Base-by-base conservation (phyloP, 2,888 invertebrate genomes). In the Caenorhabditis afra region DNA sequence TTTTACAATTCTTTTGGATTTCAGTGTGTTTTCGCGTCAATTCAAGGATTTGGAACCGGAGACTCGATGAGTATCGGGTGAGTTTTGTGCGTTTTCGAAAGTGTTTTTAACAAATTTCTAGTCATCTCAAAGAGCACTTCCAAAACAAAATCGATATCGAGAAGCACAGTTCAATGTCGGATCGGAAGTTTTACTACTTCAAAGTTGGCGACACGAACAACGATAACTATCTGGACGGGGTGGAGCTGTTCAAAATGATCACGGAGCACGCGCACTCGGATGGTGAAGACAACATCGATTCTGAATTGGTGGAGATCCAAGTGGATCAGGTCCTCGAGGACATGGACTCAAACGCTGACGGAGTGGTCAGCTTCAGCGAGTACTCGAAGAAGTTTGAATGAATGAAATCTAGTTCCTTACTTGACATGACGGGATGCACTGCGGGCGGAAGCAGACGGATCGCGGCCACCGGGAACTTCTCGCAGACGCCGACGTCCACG, bases 401-500 rank as follows among this genome's bases (percentile, higher is more conserved):
- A 41, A 41, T 41, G 8, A 23, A 53, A 44, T 41, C 5, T 20
- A 16, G 35, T 22, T 37, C 73, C 77, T 53, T 29, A 83, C 81
- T 67, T 4, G 78, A 79, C 81, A 82, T 81, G 16, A 84, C 79
- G 8, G 78, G 78, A 53, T 78, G 71, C 7, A 74, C 74, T 10
- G 80, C 66, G 23, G 79, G 76, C 4, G 84, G 84, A 3, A 85
- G 65, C 0, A 81, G 61, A 10, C 84, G 49, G 4, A 85, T 64
- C 16, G 78, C 81, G 1, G 76, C 62, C 14, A 85, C 81, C 1
- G 84, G 81, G 41, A 80, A 85, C 14, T 67, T 55, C 20, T 82
- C 85, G 16, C 77, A 74, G 4, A 85, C 82, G 12, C 85, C 85
- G 22, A 85, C 84, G 45, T 85, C 85, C 3, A 78, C 75, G 61